Evolutionary conservation across 1,140 invertebrate species (phyloP), one percentile per base, ranked within the genome.

Genomic region (Apis mellifera): DNA sequence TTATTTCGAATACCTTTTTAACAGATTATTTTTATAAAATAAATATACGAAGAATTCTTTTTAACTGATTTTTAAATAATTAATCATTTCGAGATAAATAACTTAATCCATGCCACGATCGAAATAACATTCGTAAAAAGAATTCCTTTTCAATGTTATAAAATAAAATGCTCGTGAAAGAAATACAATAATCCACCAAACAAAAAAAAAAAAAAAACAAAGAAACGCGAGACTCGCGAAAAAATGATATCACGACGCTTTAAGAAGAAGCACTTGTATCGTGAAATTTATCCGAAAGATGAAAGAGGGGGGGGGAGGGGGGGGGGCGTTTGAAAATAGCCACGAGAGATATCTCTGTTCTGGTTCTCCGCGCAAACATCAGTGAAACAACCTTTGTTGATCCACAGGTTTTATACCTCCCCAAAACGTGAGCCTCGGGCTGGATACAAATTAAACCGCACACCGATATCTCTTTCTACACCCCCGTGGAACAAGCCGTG

Each of bases 401-500:
- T 87, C 81, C 86, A 65, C 82, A 66, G 65, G 50, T 66, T 83
- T 77, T 65, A 66, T 52, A 74, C 32, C n/a, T 52, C 9, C 11
- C 8, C 57, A 62, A 57, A 32, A 86, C 64, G 74, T 42, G 83
- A 86, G 76, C 76, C 81, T 54, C 54, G 13, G 76, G 84, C 81
- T 50, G 52, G 62, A 74, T 73, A 83, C 65, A 75, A 83, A 87
- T 86, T 87, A 86, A 86, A 86, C 54, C 73, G 73, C 62, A 57
- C 52, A 81, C 83, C 68, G 54, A 82, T 69, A 86, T 73, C 75
- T 73, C 75, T 78, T 84, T 76, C 76, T 68, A 57, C 68, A 68
- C 64, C 52, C 57, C 79, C 69, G 62, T 68, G 26, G n/a, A 71
- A 50, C 50, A n/a, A 26, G 1, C 19, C 17, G 69, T n/a, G 52